Evolutionary conservation across 2,113 vertebrate genomes (phyloP).

Genomic region (Cephalophus harveyi): DNA sequence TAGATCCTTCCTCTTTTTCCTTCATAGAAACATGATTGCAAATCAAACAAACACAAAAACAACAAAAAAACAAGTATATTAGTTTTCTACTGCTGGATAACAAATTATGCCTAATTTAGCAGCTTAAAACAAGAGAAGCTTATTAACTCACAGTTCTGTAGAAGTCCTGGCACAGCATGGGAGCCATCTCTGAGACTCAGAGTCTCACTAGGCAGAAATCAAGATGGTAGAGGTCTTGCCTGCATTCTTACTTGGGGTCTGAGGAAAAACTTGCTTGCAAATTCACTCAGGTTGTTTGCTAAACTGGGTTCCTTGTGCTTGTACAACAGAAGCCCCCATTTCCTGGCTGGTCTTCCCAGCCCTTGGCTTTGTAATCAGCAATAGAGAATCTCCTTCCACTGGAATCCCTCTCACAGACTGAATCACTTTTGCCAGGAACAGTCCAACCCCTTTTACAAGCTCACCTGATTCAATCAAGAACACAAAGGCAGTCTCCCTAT

Average conservation of each 20-base stretch:
- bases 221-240: not conserved
- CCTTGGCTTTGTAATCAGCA: not conserved
- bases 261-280: not conserved
- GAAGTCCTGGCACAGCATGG: not conserved
- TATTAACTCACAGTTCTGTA: not conserved
- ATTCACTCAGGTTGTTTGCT: not conserved
- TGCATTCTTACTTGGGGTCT: not conserved
- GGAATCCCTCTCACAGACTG: not conserved
- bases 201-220: not conserved
- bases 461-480: not conserved
- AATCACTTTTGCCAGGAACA: not conserved
- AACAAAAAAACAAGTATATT: not conserved
- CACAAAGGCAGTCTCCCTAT: not conserved
- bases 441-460: not conserved
- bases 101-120: not conserved
- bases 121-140: not conserved
- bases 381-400: fast-evolving
- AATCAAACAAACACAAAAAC: not conserved
- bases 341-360: not conserved
- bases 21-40: not conserved
- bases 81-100: not conserved
- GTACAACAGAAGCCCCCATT: not conserved
- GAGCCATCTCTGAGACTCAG: not conserved
- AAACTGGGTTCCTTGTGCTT: not conserved
- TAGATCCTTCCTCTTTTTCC: not conserved